Base-by-base conservation (phyloP, 2,113 vertebrate species). In the Podarcis raffonei region DNA sequence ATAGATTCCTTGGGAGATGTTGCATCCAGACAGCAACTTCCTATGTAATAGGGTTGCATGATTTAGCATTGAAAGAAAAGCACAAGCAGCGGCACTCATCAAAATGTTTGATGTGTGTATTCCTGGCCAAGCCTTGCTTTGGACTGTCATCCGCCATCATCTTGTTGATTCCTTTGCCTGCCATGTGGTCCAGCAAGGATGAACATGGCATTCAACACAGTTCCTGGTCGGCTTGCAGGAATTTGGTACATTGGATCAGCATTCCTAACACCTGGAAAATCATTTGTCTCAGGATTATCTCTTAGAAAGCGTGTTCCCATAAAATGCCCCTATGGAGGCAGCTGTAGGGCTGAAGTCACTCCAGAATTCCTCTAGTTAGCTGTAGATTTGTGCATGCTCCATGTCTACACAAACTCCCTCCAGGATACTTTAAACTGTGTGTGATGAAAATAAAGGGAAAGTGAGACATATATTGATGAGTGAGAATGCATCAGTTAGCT, bases 401-500 rank as follows among this genome's bases (percentile, higher is more conserved):
- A 71, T 15, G 5, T 71, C 69, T 30, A 16, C 77, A 30, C 23
- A 48, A 78, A 48, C 39, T 48, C 76, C 25, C 59, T 37, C 62
- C 3, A 11, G 62, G 35, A 13, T 27, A 37, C 66, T 66, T 69
- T 65, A 83, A 69, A 83, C 30, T 37, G 35, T 18, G 65, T 12
- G 32, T 83, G 62, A 37, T 39, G 65, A 68, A 68, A 42, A 3
- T 68, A 23, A 83, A 86, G 69, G 27, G 53, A 90, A 89, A 89
- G 39, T 69, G 88, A 16, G 85, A 91, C 42, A 66, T 7, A 89
- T 89, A 88, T 78, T 85, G 59, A 39, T 37, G 75, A 93, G 87
- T 72, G 53, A 39, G 75, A 87, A 35, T 18, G 87, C 18, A 25
- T 35, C 57, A 53, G 72, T 77, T 76, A 90, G 75, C 89, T 80